Evolutionary conservation across 2,113 vertebrate species (phyloP).

Genomic region (Aphelocoma coerulescens): DNA sequence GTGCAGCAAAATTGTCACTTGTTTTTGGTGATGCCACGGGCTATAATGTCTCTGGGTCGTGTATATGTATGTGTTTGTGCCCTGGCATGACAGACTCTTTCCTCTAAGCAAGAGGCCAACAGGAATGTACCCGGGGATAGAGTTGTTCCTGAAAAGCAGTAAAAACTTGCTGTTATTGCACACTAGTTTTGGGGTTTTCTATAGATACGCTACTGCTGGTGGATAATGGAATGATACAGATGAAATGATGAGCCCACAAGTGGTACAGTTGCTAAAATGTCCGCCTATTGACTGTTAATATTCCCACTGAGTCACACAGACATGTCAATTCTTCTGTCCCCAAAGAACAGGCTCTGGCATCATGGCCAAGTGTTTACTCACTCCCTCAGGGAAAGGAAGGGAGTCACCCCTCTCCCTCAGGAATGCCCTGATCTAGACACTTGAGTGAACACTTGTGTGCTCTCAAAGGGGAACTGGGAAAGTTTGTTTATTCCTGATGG

Average conservation of each 20-base stretch:
- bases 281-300: background rate
- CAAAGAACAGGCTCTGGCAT: background rate
- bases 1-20: background rate
- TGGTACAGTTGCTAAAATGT: background rate
- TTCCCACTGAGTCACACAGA: background rate
- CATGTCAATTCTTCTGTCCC: background rate
- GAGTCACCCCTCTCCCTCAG: background rate
- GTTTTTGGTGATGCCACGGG: background rate
- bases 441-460: background rate
- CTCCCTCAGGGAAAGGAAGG: background rate
- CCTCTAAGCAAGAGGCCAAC: background rate
- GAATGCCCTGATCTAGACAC: background rate
- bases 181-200: background rate
- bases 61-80: background rate
- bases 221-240: background rate
- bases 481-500: background rate
- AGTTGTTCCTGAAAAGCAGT: background rate
- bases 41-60: background rate
- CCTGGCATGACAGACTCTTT: background rate
- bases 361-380: background rate
- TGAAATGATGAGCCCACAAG: background rate
- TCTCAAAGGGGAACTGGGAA: background rate
- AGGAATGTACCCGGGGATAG: background rate
- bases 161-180: background rate
- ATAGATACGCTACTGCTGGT: rapidly evolving